phyloP scores from a whole-genome alignment of 1,140 invertebrate species.

The Temnothorax curvispinosus region DNA sequence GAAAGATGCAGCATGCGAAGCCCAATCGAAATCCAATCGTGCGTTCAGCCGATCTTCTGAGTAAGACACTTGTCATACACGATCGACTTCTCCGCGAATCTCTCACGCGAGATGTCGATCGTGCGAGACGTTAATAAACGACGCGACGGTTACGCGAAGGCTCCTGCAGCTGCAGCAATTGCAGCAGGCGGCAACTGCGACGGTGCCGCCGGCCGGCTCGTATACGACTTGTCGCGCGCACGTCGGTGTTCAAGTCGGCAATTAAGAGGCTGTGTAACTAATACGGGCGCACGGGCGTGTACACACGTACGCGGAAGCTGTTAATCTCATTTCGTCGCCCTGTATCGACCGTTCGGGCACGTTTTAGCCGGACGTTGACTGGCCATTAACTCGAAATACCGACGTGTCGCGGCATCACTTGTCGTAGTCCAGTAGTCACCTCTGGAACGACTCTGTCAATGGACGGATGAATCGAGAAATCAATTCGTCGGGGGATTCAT shows the following conservation, averaged over 20 bases:
- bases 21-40: not conserved
- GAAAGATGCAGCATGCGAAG: conserved; percentile 27
- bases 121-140: conserved; percentile 3
- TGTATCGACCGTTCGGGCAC: conserved; percentile 63
- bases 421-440: conserved; percentile 5
- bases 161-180: not conserved
- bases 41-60: not conserved
- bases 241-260: conserved; percentile 66
- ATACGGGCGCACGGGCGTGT: conserved; percentile 41
- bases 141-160: not conserved
- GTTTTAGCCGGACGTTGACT: conserved; percentile 67
- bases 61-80: not conserved
- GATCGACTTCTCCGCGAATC: conserved; percentile 25
- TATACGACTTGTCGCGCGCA: conserved; percentile 25
- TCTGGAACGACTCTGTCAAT: conserved; percentile 16
- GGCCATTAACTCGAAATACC: conserved; percentile 51
- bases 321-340: conserved; percentile 71
- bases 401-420: conserved; percentile 48
- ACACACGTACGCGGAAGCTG: conserved; percentile 56
- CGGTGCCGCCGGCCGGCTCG: not conserved
- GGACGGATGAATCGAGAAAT: conserved; percentile 28
- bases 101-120: conserved; percentile 28
- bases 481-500: conserved; percentile 6
- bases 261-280: conserved; percentile 72
- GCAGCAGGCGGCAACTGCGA: not conserved